A percentile compares a stretch with the other conserved stretches of the same genome.
phyloP scores from a whole-genome alignment of 2,888 invertebrate genomes.

The Pterobdella sp. region DNA sequence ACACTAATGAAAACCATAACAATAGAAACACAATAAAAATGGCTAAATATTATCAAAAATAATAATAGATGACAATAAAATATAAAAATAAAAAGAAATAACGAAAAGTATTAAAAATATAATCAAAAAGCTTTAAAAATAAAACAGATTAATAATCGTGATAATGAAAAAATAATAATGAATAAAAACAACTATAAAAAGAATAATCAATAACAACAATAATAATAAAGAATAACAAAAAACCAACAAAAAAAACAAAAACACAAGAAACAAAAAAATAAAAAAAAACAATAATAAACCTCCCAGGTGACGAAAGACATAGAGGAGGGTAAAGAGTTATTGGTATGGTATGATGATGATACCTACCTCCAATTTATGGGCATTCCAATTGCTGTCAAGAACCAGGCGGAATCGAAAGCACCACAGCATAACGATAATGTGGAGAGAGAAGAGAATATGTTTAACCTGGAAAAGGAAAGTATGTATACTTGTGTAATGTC shows the following conservation, averaged over 20 bases:
- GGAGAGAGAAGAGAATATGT: neutral
- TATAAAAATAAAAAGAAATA: too few species aligned
- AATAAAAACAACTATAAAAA: neutral
- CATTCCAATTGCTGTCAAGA: constrained; percentile 49
- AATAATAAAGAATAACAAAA: neutral
- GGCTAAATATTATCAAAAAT: too few species aligned
- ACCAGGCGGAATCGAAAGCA: constrained; percentile 37
- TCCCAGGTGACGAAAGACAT: constrained; percentile 42
- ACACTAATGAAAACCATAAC: too few species aligned
- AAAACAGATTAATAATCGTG: too few species aligned
- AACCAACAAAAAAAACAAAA: neutral
- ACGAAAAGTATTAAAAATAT: too few species aligned
- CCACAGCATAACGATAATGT: neutral
- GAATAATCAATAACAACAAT: neutral
- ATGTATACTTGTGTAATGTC: too few species aligned
- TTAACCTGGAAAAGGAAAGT: constrained; percentile 32
- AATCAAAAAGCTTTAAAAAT: too few species aligned
- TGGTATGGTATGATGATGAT: constrained; percentile 51
- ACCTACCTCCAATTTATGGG: constrained; percentile 51
- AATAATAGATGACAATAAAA: too few species aligned
- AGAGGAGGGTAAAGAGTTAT: constrained; percentile 46
- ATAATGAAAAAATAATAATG: neutral
- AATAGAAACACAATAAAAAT: too few species aligned
- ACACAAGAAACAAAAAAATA: neutral
- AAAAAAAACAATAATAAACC: neutral